Percentiles rank a stretch among this genome's conserved stretches.
Conservation (phyloP, 1,140 invertebrate genomes). For the Apis mellifera region Amel_HAv3.1 CM009941.2:14352001-14352500, state of each 20-base stretch:
- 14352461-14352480: not conserved
- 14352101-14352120: conserved; percentile 18
- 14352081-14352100: conserved; percentile 16
- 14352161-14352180: conserved; percentile 18
- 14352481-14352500: not conserved
- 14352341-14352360: conserved; percentile 76
- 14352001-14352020: conserved; percentile 11
- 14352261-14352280: not conserved
- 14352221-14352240: not conserved
- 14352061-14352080: conserved; percentile 7
- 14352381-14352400: conserved; percentile 5
- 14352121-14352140: not conserved
- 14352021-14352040: conserved; percentile 3
- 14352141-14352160: conserved; percentile 8
- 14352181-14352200: not conserved
- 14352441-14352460: not conserved
- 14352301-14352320: not conserved
- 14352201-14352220: not conserved
- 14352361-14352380: conserved; percentile 79
- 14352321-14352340: conserved; percentile 61
- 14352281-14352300: conserved; percentile 10
- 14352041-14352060: not conserved
- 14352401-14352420: not conserved
- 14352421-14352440: not conserved
- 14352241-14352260: not conserved